Conservation (phyloP, 2,888 invertebrate species). For the Bellardia bayeri region DNA sequence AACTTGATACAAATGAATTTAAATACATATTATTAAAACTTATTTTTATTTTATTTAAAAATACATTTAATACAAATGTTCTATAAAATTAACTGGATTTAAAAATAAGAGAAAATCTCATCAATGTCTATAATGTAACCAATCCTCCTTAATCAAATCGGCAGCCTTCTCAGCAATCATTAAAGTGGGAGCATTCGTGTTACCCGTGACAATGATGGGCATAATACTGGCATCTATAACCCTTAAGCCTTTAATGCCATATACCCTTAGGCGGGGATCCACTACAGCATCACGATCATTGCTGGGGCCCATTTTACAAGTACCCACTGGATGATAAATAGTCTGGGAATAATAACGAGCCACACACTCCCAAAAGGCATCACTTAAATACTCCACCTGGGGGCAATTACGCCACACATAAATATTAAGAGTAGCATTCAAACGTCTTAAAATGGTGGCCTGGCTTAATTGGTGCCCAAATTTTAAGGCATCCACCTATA, state of each 20-base stretch:
- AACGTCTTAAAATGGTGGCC: conserved; percentile 86
- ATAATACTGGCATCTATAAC: conserved; percentile 93
- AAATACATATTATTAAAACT: no score
- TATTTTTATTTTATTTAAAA: no score
- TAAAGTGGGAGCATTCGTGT: conserved; percentile 92
- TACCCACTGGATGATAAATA: conserved; percentile 92
- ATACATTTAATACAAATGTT: no score
- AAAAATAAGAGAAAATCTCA: background rate
- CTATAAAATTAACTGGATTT: background rate
- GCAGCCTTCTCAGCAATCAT: conserved; percentile 94
- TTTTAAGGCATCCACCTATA: conserved; percentile 90
- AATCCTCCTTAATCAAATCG: conserved; percentile 92
- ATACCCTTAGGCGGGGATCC: conserved; percentile 88
- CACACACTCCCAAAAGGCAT: conserved; percentile 91
- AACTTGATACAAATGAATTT: no score
- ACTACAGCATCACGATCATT: conserved; percentile 88
- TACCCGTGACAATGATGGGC: conserved; percentile 91
- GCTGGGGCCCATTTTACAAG: conserved; percentile 91
- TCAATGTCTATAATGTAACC: conserved; percentile 81
- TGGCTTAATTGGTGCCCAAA: conserved; percentile 87
- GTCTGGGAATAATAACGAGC: conserved; percentile 91
- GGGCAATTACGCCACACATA: conserved; percentile 88
- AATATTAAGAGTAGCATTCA: conserved; percentile 88
- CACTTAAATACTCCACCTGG: conserved; percentile 87
- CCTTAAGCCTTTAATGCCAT: conserved; percentile 88